These are phyloP conservation scores for Charina bottae DNA, from an alignment of 2,113 vertebrate species.

Conservation along the genomic window DNA sequence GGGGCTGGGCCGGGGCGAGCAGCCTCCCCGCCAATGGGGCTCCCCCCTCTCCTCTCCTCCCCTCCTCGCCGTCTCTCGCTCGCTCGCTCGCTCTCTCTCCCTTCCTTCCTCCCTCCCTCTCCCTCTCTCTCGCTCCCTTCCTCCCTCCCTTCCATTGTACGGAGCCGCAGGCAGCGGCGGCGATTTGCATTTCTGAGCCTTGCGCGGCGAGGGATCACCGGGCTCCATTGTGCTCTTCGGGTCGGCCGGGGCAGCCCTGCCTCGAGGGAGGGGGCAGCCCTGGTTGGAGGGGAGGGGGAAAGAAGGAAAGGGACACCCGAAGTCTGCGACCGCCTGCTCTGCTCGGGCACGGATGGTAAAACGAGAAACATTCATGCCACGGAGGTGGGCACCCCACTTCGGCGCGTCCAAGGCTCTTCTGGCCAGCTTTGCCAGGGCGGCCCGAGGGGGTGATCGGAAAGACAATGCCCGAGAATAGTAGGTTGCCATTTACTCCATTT, in stretches of 20 bases:
- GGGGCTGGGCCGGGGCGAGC: constrained; percentile 36
- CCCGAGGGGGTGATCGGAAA: not conserved
- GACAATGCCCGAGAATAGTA: not conserved
- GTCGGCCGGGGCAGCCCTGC: not conserved
- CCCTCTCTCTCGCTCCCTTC: constrained; percentile 2
- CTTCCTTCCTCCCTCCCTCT: not conserved
- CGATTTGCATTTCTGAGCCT: constrained; percentile 45
- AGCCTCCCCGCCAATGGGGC: constrained; percentile 38
- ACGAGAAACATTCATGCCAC: not conserved
- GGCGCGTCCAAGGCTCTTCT: not conserved
- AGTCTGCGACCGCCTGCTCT: too few species aligned
- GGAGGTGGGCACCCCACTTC: not conserved
- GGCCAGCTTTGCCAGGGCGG: not conserved
- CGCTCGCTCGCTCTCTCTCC: not conserved
- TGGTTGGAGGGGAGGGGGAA: too few species aligned
- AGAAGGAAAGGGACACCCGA: not conserved
- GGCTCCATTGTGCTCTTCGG: constrained; percentile 31
- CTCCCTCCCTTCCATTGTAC: constrained; percentile 27
- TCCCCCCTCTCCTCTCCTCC: constrained; percentile 23
- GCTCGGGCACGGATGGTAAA: not conserved
- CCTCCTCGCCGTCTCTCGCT: constrained; percentile 2
- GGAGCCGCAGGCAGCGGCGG: constrained; percentile 35
- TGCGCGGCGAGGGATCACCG: constrained; percentile 37
- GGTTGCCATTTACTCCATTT: not conserved
- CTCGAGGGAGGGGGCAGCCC: constrained; percentile 11